Evolutionary conservation across 2,888 invertebrate genomes (phyloP), one percentile per base, ranked within the genome.

Genomic region (Sturmia bella): DNA sequence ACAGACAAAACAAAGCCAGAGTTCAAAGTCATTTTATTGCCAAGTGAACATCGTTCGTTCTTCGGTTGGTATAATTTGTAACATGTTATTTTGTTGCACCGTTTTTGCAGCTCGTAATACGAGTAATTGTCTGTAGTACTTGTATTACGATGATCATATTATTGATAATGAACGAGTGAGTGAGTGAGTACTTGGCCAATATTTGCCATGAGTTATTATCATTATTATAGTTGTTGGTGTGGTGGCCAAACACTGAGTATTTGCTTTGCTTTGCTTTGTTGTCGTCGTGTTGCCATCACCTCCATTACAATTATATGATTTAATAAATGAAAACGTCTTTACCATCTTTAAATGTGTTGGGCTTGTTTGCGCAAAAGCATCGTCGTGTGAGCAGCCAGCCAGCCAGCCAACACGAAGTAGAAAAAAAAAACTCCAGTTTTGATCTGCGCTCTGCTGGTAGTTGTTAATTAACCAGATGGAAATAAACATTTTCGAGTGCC

Each of bases 401-500:
- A 39, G 43, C 13, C 68, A 52, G 61, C 9, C 43, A 64, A 24
- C 12, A 43, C 9, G 12, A 54, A n/a, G n/a, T n/a, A 21, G 13
- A 19, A 63, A 43, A 24, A 15, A 32, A 32, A 48, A 66, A 19
- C 2, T 64, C 9, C 48, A 48, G 21, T 76, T 76, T 24, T 52
- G 61, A 69, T 69, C 78, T 43, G 50, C 73, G 72, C 78, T 43
- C 59, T 79, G 72, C 78, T 57, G 66, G 78, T 68, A 79, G 72
- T 54, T 50, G 78, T 72, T 73, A 79, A 79, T 79, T 79, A 79
- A 79, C 64, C 72, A 79, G 72, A 79, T 79, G 78, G 69, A 77
- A 77, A 63, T 50, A 41, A 64, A 73, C 41, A 41, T 41, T 64
- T 57, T 43, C 43, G 43, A 48, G 17, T 45, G 50, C 32, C 43